Conservation (phyloP, 2,113 vertebrate species). For the Numenius arquata region DNA sequence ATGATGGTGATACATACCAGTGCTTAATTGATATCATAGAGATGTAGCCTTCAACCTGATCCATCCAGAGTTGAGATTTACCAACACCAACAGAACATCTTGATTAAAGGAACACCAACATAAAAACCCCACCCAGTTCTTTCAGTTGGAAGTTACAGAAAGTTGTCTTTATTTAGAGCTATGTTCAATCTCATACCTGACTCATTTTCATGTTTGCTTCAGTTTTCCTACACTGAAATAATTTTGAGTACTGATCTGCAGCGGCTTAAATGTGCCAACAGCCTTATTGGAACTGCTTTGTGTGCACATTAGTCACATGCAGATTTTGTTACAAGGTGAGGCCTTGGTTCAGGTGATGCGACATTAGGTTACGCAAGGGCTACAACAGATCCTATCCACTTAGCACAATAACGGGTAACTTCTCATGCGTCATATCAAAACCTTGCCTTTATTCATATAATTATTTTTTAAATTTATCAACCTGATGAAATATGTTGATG, state of each 20-base stretch:
- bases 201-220: neutral
- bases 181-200: neutral
- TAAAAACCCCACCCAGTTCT: neutral
- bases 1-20: neutral
- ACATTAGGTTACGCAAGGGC: neutral
- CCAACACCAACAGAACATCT: neutral
- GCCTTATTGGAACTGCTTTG: neutral
- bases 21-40: neutral
- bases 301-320: neutral
- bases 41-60: neutral
- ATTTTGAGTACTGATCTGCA: neutral
- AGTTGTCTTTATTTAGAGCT: neutral
- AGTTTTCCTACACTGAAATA: neutral
- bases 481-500: neutral
- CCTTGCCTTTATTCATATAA: neutral
- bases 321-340: neutral
- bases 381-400: neutral
- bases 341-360: neutral
- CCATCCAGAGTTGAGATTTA: neutral
- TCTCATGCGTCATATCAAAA: neutral
- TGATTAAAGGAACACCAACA: neutral
- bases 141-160: neutral
- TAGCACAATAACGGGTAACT: neutral
- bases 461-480: neutral
- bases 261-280: neutral